These are phyloP conservation scores for Aphelenchoides bicaudatus DNA, from an alignment of 2,888 invertebrate species.

Conservation along the genomic window DNA sequence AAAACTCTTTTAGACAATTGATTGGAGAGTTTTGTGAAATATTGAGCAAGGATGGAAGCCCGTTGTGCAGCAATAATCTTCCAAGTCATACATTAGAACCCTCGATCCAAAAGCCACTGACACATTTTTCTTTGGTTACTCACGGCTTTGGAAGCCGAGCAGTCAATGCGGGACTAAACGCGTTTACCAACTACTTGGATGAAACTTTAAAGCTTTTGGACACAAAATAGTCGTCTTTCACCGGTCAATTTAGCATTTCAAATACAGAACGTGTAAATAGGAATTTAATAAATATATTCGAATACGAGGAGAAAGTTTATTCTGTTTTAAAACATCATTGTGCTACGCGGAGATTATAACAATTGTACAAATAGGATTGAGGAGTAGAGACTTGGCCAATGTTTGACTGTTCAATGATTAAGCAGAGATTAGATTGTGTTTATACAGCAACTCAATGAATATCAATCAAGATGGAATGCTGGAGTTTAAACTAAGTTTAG, in stretches of 20 bases:
- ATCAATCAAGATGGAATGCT: too few relatives aligned
- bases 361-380: too few relatives aligned
- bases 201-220: slow-evolving; percentile 41
- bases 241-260: too few relatives aligned
- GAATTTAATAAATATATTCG: too few relatives aligned
- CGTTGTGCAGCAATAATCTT: slow-evolving; percentile 32
- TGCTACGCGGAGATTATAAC: too few relatives aligned
- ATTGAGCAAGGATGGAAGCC: slow-evolving; percentile 39
- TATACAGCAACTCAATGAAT: too few relatives aligned
- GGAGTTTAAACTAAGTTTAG: too few relatives aligned
- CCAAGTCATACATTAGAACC: slow-evolving; percentile 36
- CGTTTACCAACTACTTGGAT: slow-evolving; percentile 35
- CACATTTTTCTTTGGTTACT: slow-evolving; percentile 45
- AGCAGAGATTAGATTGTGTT: not conserved
- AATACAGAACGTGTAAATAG: too few relatives aligned
- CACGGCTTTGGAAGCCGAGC: slow-evolving; percentile 45
- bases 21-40: slow-evolving; percentile 38
- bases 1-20: slow-evolving; percentile 27
- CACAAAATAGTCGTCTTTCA: slow-evolving; percentile 32
- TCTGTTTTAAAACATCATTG: too few relatives aligned
- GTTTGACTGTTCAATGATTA: slow-evolving; percentile 25
- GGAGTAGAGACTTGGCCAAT: too few relatives aligned
- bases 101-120: slow-evolving; percentile 36
- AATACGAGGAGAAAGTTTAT: too few relatives aligned
- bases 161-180: slow-evolving; percentile 35